Percentiles rank a stretch among this genome's conserved stretches.
Conservation (phyloP, 64 coral and sea anemone species). For the Actinia equina region DNA sequence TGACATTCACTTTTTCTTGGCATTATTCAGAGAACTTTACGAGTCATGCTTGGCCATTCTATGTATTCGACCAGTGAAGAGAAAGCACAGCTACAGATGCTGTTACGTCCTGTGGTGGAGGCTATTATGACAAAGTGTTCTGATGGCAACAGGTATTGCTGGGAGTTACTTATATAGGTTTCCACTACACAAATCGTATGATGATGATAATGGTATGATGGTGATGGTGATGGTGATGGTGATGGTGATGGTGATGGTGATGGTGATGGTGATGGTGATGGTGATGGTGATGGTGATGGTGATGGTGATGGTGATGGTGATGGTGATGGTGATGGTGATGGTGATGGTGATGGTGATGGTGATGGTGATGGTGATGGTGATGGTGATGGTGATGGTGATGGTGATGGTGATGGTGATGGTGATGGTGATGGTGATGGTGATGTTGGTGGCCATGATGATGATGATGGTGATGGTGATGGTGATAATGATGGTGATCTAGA, state of each 20-base stretch:
- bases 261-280: too few species aligned
- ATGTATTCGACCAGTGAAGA: slow-evolving; percentile 63
- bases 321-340: neutral
- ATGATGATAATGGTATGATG: too few species aligned
- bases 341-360: neutral
- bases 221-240: too few species aligned
- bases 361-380: neutral
- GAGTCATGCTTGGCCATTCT: slow-evolving; percentile 74
- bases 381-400: too few species aligned
- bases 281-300: too few species aligned
- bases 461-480: neutral
- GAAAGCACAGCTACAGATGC: slow-evolving; percentile 64
- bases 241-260: too few species aligned
- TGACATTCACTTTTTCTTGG: neutral
- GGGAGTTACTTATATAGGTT: neutral
- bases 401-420: too few species aligned
- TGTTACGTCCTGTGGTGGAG: slow-evolving; percentile 79
- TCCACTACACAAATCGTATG: neutral
- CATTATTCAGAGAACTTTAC: slow-evolving; percentile 69
- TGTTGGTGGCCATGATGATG: neutral
- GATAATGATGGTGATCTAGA: neutral
- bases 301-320: too few species aligned
- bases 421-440: too few species aligned
- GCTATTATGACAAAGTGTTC: slow-evolving; percentile 91
- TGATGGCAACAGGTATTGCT: slow-evolving; percentile 84